A percentile compares a stretch with the other conserved stretches of the same genome.
Evolutionary conservation across 2,888 invertebrate species (phyloP).

Genomic region (Ennomos erosarius): DNA sequence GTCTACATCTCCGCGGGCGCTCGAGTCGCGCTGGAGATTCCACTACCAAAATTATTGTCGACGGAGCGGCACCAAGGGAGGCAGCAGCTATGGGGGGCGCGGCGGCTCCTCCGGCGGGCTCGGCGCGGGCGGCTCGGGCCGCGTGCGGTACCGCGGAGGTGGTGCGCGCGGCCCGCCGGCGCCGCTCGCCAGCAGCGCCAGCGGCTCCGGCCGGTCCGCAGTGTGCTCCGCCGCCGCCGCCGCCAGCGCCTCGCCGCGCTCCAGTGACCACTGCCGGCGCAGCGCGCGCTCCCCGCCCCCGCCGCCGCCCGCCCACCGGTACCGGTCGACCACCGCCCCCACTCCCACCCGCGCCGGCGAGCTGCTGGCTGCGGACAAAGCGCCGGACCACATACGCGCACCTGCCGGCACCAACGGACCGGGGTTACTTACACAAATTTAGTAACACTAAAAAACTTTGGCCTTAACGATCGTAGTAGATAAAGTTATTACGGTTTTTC

Average conservation of each 20-base stretch:
- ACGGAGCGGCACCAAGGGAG: slow-evolving; percentile 40
- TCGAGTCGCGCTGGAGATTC: slow-evolving; percentile 30
- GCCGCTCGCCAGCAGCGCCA: slow-evolving; percentile 40
- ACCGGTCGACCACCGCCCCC: slow-evolving; percentile 89
- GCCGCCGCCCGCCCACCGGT: slow-evolving; percentile 51
- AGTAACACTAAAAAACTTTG: too few species aligned
- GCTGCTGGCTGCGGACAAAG: too few species aligned
- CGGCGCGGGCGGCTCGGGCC: too few species aligned
- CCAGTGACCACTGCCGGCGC: slow-evolving; percentile 76
- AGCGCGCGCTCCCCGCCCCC: slow-evolving; percentile 53
- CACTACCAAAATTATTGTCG: slow-evolving; percentile 76
- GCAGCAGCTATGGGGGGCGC: slow-evolving; percentile 24
- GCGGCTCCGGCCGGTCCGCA: slow-evolving; percentile 38
- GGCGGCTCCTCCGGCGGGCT: slow-evolving; percentile 37
- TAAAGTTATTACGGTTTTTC: too few species aligned
- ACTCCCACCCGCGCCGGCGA: slow-evolving; percentile 75
- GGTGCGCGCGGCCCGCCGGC: slow-evolving; percentile 39
- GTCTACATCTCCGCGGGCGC: slow-evolving; percentile 17
- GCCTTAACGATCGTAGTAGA: too few species aligned
- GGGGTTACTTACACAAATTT: too few species aligned
- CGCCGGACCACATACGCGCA: too few species aligned
- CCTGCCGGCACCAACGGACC: too few species aligned
- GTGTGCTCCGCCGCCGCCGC: slow-evolving; percentile 54
- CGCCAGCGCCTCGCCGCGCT: slow-evolving; percentile 69
- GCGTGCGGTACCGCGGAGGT: slow-evolving; percentile 57